Conservation (phyloP, 92 coral and sea anemone species). For the Ricordea florida region DNA sequence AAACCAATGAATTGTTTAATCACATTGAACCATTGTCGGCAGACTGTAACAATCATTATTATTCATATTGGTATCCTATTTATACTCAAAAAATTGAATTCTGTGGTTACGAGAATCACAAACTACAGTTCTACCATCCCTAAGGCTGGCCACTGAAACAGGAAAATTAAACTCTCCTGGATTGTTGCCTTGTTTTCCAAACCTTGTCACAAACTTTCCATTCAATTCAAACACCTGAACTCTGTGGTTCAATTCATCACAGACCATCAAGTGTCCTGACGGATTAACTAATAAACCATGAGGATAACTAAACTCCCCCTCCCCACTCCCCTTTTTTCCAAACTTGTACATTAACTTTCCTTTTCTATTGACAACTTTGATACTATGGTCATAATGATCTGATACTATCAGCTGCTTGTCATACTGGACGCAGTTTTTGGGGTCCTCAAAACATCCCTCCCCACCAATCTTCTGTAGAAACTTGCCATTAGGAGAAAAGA, state of each 20-base stretch:
- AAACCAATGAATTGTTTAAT: too few species aligned
- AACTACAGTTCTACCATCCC: slow-evolving; percentile 46
- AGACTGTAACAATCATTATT: too few species aligned
- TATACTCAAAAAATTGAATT: slow-evolving; percentile 30
- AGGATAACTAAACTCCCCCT: slow-evolving; percentile 36
- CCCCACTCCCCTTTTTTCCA: slow-evolving; percentile 27
- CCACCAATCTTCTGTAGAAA: slow-evolving; percentile 21
- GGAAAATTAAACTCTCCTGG: slow-evolving; percentile 34
- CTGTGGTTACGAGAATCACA: slow-evolving; percentile 31
- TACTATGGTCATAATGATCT: slow-evolving; percentile 19
- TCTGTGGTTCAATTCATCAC: slow-evolving; percentile 44
- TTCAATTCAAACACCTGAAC: slow-evolving; percentile 34
- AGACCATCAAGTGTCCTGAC: slow-evolving; percentile 44
- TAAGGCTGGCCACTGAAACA: slow-evolving; percentile 21
- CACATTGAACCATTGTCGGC: too few species aligned
- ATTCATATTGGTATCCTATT: background rate
- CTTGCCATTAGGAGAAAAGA: slow-evolving; percentile 34
- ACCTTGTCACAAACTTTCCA: slow-evolving; percentile 32
- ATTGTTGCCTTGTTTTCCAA: slow-evolving; percentile 27
- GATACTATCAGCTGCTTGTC: slow-evolving; percentile 26
- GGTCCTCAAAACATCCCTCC: background rate
- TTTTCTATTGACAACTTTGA: slow-evolving; percentile 27
- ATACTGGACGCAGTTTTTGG: slow-evolving; percentile 18
- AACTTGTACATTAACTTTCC: slow-evolving; percentile 22
- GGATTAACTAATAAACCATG: slow-evolving; percentile 48